These are phyloP conservation scores for Illadopsis cleaveri DNA, from an alignment of 2,113 vertebrate genomes.

Conservation along the genomic window DNA sequence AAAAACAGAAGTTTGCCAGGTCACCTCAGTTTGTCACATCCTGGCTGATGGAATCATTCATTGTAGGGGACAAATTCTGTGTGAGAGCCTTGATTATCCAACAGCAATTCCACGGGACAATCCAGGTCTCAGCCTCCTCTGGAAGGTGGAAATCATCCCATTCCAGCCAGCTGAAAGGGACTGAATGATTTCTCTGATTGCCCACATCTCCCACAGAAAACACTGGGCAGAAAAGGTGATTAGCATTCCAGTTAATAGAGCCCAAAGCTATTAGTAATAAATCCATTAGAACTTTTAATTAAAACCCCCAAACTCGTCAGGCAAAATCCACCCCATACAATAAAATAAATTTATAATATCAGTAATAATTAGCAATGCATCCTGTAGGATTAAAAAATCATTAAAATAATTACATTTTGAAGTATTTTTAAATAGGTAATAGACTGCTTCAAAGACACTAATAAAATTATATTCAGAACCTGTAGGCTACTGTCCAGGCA, in stretches of 20 bases:
- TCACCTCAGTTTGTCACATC: background rate
- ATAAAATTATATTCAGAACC: slow-evolving; percentile 23
- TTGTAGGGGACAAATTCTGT: background rate
- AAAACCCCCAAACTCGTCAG: slow-evolving; percentile 45
- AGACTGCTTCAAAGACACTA: slow-evolving; percentile 49
- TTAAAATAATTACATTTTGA: slow-evolving; percentile 64
- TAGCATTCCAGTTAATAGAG: slow-evolving; percentile 50
- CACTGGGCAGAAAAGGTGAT: slow-evolving; percentile 39
- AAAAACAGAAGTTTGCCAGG: background rate
- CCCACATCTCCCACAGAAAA: background rate
- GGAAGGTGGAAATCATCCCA: background rate
- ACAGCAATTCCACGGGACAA: background rate
- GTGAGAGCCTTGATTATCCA: background rate
- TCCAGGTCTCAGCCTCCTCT: background rate
- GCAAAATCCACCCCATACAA: slow-evolving; percentile 64
- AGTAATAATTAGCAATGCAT: slow-evolving; percentile 73
- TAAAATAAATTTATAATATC: slow-evolving; percentile 68
- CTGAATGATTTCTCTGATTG: background rate
- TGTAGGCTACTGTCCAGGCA: slow-evolving; percentile 48
- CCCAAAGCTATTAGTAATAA: slow-evolving; percentile 73
- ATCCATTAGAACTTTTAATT: slow-evolving; percentile 72
- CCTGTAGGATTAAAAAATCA: slow-evolving; percentile 66
- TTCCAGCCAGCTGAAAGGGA: background rate
- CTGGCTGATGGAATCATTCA: background rate
- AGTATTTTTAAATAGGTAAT: slow-evolving; percentile 66